phyloP scores from a whole-genome alignment of 2,888 invertebrate genomes.

The Volucella inflata region DNA sequence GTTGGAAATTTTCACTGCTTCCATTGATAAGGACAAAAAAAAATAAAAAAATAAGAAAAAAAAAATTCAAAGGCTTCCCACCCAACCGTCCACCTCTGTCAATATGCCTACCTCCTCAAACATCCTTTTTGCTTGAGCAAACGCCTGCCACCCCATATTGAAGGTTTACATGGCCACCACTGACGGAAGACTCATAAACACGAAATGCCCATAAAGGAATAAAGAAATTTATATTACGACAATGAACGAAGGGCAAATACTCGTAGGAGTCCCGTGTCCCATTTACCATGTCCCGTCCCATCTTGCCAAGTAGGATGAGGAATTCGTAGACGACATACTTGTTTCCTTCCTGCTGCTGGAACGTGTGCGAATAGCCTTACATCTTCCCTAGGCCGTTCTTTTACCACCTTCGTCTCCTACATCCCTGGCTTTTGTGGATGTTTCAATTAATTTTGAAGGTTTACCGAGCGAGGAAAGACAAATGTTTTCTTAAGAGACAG shows the following conservation, averaged over 20 bases:
- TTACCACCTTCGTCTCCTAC: neutral
- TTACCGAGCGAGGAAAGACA: constrained; percentile 47
- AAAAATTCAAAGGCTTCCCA: constrained; percentile 50
- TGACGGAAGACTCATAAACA: constrained; percentile 57
- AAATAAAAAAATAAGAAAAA: constrained; percentile 43
- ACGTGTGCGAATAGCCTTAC: constrained; percentile 39
- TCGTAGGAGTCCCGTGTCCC: no score
- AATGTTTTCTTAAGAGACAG: constrained; percentile 50
- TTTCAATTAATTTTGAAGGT: constrained; percentile 61
- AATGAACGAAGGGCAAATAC: constrained; percentile 46
- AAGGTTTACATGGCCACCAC: neutral
- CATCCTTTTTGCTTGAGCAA: constrained; percentile 4
- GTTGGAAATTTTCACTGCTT: constrained; percentile 46
- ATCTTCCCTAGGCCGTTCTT: neutral
- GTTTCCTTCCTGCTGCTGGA: constrained; percentile 15
- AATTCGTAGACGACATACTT: constrained; percentile 13
- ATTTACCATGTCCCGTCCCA: constrained; percentile 15
- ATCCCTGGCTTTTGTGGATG: constrained; percentile 17
- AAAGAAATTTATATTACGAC: constrained; percentile 51
- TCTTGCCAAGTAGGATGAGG: neutral
- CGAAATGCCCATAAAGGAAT: constrained; percentile 60
- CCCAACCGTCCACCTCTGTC: neutral
- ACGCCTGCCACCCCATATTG: neutral
- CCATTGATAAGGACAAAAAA: neutral
- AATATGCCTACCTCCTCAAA: neutral